phyloP scores from a whole-genome alignment of 2,113 vertebrate species.

The Cygnus atratus region DNA sequence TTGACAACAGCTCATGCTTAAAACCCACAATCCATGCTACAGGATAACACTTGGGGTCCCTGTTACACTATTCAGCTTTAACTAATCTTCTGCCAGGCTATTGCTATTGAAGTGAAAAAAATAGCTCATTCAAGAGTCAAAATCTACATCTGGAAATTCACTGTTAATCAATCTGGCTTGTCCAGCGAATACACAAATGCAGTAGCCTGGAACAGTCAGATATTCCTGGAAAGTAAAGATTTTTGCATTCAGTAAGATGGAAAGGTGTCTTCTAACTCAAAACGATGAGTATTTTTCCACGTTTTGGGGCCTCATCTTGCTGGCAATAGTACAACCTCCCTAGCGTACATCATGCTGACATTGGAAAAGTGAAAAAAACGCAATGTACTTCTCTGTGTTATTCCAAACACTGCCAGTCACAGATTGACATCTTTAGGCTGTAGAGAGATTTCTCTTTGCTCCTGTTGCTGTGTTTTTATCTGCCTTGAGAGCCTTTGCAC shows the following conservation, averaged over 20 bases:
- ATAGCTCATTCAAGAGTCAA: background rate
- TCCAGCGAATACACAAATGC: background rate
- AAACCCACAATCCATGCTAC: background rate
- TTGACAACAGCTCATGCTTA: background rate
- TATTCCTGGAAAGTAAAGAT: background rate
- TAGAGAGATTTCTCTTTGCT: background rate
- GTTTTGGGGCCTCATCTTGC: background rate
- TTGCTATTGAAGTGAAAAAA: background rate
- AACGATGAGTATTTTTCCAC: background rate
- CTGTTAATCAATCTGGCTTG: background rate
- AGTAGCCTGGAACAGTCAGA: background rate
- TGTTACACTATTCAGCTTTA: background rate
- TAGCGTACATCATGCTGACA: accelerated
- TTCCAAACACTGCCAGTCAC: background rate
- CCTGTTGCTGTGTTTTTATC: background rate
- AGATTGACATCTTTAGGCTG: background rate
- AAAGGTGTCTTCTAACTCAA: background rate
- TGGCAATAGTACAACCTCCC: background rate
- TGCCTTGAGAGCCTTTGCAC: background rate
- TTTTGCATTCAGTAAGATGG: background rate
- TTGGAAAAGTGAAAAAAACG: background rate
- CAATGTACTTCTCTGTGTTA: background rate
- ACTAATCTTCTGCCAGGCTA: background rate
- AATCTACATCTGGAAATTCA: background rate
- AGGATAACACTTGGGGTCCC: background rate